Evolutionary conservation across 2,797 vertebrate genomes (phyloP).

Genomic region (Dicrostonyx torquatus): DNA sequence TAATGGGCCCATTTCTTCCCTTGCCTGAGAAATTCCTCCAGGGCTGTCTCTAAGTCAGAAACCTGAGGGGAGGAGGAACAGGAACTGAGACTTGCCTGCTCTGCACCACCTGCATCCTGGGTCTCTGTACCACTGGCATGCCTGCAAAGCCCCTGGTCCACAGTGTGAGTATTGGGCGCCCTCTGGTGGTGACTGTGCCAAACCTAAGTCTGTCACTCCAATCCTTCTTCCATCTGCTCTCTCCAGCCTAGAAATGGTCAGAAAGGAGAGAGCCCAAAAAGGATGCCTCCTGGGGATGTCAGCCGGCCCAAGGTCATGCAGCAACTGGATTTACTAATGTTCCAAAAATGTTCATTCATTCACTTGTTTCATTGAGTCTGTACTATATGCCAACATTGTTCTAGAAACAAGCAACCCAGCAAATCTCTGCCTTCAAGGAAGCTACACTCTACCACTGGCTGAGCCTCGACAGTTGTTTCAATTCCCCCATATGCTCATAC

Average conservation of each 20-base stretch:
- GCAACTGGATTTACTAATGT: neutral
- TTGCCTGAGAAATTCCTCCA: neutral
- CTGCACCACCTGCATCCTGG: neutral
- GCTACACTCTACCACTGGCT: neutral
- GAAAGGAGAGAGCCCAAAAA: neutral
- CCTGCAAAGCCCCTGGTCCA: neutral
- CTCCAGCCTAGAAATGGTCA: neutral
- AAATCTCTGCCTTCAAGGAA: neutral
- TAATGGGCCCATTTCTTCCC: neutral
- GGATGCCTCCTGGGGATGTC: neutral
- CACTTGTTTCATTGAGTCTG: neutral
- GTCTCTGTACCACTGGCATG: neutral
- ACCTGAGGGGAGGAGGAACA: neutral
- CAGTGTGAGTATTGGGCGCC: slow-evolving; percentile 21
- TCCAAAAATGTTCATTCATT: neutral
- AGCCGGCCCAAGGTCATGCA: slow-evolving; percentile 9
- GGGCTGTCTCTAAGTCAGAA: neutral
- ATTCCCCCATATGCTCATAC: neutral
- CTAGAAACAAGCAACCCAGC: neutral
- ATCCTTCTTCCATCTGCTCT: fast-evolving
- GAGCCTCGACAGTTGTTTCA: neutral
- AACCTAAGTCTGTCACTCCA: neutral
- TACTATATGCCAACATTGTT: neutral
- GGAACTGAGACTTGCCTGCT: neutral
- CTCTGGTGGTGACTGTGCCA: slow-evolving; percentile 53